Evolutionary conservation across 1,140 invertebrate species (phyloP), one percentile per base, ranked within the genome.

Genomic region (Agrypnia vestita): DNA sequence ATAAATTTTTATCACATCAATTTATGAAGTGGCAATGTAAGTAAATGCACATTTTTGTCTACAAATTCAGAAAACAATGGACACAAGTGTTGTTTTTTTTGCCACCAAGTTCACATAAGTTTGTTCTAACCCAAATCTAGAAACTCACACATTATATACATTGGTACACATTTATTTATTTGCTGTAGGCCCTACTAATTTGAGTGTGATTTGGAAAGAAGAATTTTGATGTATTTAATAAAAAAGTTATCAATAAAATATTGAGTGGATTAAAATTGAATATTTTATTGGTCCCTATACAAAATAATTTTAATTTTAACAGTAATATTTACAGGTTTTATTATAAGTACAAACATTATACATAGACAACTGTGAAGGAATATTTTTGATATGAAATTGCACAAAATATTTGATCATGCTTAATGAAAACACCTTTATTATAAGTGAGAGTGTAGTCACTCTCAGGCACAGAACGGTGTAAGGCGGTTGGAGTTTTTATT

Each of bases 21-120:
- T 76, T 64, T 47, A 72, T 73, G 51, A 76, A 76, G 74, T 76
- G 74, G 74, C 74, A 76, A 76, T 76, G 19, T 44, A 76, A 47
- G 44, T 76, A 76, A 76, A 76, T 76, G 74, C 74, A 35, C 43
- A 62, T 35, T 56, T 49, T 71, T 17, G n/a, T 43, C 43, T 73
- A 43, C 35, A 13, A 73, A 73, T 71, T 71, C 43, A 47, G 17
- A 8, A 71, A 19, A 21, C 15, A 47, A 71, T 35, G 25, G 19
- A 71, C 13, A 47, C 35, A 44, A 35, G 35, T 44, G 19, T 35
- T 64, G 25, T 64, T 9, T 25, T 3, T 17, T 49, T 71, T 71
- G 67, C 67, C 67, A 71, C 15, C 61, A 43, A 13, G 35, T 25
- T 64, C 35, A 25, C 35, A 13, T 3, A 13, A 64, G 10, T 64